Percentiles rank a stretch among this genome's conserved stretches.
phyloP scores from a whole-genome alignment of 2,888 invertebrate genomes.

The Campopleginae sp. region DNA sequence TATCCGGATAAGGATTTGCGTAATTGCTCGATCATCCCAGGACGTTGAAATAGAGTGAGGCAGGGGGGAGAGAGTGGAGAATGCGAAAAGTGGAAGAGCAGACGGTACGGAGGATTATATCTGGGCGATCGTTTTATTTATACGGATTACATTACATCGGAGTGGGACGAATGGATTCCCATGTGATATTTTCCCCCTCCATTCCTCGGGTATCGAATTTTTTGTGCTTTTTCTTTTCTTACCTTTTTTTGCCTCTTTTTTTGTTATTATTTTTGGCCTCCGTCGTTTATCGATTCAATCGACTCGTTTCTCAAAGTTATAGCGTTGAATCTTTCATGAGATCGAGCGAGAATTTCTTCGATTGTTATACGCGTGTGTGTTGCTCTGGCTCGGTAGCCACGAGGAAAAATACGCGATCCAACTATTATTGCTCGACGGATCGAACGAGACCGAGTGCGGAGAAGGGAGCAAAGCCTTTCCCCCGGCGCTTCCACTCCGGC shows the following conservation, averaged over 20 bases:
- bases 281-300: slow-evolving; percentile 63
- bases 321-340: slow-evolving; percentile 67
- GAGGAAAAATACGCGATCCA: slow-evolving; percentile 51
- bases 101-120: slow-evolving; percentile 63
- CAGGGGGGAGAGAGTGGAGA: background rate
- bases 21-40: slow-evolving; percentile 67
- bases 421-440: slow-evolving; percentile 13
- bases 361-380: slow-evolving; percentile 33
- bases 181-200: slow-evolving; percentile 31
- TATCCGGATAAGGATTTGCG: slow-evolving; percentile 69
- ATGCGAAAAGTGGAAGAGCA: slow-evolving; percentile 45
- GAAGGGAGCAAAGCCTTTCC: background rate
- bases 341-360: slow-evolving; percentile 48
- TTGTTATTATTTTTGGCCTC: slow-evolving; percentile 15
- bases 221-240: slow-evolving; percentile 35
- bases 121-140: slow-evolving; percentile 66
- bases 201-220: slow-evolving; percentile 44
- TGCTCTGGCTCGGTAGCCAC: slow-evolving; percentile 13
- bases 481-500: slow-evolving; percentile 43
- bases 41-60: slow-evolving; percentile 44
- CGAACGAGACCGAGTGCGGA: slow-evolving; percentile 8
- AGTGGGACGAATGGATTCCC: slow-evolving; percentile 42
- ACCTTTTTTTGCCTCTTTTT: background rate
- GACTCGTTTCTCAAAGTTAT: slow-evolving; percentile 64
- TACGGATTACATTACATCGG: slow-evolving; percentile 65